Conservation (phyloP, 1,140 invertebrate species). For the Pachypsylla venusta region DNA sequence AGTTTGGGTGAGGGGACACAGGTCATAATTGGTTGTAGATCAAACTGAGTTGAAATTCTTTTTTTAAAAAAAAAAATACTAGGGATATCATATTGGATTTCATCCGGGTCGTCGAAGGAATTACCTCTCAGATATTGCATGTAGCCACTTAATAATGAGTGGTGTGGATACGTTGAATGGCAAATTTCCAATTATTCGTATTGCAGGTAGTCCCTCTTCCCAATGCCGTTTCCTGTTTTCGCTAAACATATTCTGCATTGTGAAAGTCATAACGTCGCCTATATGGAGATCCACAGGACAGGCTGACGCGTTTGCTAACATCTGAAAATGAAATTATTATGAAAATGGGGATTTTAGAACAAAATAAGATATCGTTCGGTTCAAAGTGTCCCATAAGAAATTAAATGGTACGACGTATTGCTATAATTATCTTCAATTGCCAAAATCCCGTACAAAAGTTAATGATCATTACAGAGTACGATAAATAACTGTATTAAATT, state of each 20-base stretch:
- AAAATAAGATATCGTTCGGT: background rate
- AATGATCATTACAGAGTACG: no score
- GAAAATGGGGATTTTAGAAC: background rate
- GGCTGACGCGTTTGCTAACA: constrained; percentile 51
- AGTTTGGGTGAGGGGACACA: no score
- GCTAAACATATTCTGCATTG: constrained; percentile 57
- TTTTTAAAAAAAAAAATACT: no score
- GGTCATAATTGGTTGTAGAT: no score
- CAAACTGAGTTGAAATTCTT: no score
- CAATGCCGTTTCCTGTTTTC: constrained; percentile 39
- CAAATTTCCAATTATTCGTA: constrained; percentile 91
- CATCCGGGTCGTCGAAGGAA: no score
- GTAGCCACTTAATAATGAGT: constrained; percentile 77
- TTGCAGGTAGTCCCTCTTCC: constrained; percentile 44
- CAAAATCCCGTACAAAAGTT: background rate
- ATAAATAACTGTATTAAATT: no score
- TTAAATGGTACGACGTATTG: no score
- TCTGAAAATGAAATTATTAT: constrained; percentile 28
- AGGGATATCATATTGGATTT: no score
- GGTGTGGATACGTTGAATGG: constrained; percentile 94
- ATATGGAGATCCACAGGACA: constrained; percentile 59
- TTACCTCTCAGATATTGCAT: constrained; percentile 53
- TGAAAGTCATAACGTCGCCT: constrained; percentile 71
- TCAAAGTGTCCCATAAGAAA: background rate
- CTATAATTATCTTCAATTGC: background rate